phyloP scores from a whole-genome alignment of 1,140 invertebrate genomes.

The Trichogramma pretiosum region DNA sequence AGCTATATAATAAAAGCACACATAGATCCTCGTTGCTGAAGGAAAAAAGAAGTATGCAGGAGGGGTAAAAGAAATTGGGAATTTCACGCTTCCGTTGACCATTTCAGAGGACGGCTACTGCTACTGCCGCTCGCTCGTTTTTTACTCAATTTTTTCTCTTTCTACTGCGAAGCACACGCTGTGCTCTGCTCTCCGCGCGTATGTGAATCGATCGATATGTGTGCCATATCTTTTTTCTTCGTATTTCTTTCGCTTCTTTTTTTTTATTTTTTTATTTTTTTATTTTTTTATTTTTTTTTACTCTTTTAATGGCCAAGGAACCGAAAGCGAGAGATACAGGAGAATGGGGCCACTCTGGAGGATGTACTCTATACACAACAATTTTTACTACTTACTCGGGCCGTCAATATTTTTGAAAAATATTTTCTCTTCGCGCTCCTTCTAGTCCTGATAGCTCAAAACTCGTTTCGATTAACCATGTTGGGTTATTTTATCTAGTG shows the following conservation, averaged over 20 bases:
- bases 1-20: too few relatives aligned
- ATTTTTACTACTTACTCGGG: too few relatives aligned
- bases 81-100: constrained; percentile 42
- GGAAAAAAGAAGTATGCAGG: constrained; percentile 23
- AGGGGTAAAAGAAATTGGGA: constrained; percentile 40
- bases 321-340: constrained; percentile 4
- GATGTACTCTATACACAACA: too few relatives aligned
- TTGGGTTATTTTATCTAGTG: too few relatives aligned
- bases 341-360: too few relatives aligned
- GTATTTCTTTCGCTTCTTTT: too few relatives aligned
- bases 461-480: too few relatives aligned
- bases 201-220: constrained; percentile 5
- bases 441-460: not conserved
- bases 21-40: too few relatives aligned
- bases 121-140: constrained; percentile 1
- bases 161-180: not conserved
- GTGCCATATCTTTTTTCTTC: not conserved
- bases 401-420: too few relatives aligned
- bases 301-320: constrained; percentile 9
- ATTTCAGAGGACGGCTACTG: constrained; percentile 14
- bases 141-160: not conserved
- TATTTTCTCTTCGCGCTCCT: too few relatives aligned
- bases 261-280: too few relatives aligned
- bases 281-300: too few relatives aligned
- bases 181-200: not conserved